These are phyloP conservation scores for Pseudomugil tenellus DNA, from an alignment of 2,797 vertebrate species.

Conservation along the genomic window DNA sequence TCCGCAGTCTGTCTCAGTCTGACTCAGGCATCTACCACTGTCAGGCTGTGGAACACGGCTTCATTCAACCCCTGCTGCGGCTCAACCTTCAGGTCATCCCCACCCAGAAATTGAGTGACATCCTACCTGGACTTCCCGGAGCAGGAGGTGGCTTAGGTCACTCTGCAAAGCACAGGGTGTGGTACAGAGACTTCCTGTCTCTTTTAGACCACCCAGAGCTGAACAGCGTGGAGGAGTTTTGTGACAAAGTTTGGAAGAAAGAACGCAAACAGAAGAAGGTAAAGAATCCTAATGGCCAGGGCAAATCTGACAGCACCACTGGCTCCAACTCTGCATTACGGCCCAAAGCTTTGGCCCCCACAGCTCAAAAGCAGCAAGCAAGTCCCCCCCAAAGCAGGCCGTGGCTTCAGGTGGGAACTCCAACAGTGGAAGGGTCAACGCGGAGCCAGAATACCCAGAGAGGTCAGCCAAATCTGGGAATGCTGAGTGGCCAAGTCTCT, in stretches of 20 bases:
- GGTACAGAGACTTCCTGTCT: conserved; percentile 98
- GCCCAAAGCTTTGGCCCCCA: conserved; percentile 61
- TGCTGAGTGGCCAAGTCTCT: conserved; percentile 45
- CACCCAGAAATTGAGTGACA: conserved; percentile 90
- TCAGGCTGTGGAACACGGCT: conserved; percentile 95
- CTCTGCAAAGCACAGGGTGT: conserved; percentile 91
- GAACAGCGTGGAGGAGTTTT: conserved; percentile 98
- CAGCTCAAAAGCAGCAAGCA: conserved; percentile 75
- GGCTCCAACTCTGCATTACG: conserved; percentile 31
- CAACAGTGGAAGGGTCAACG: conserved; percentile 45
- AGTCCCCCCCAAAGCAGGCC: conserved; percentile 58
- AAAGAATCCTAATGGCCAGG: conserved; percentile 73
- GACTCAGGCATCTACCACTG: conserved; percentile 93
- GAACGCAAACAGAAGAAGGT: conserved; percentile 93
- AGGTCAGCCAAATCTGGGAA: conserved; percentile 43
- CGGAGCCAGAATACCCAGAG: conserved; percentile 60
- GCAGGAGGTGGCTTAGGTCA: conserved; percentile 79
- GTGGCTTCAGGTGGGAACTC: conserved; percentile 61
- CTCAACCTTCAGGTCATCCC: conserved; percentile 96
- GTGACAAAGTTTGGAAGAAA: conserved; percentile 98
- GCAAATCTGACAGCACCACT: conserved; percentile 35
- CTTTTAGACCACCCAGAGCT: conserved; percentile 96
- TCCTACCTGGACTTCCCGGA: conserved; percentile 88
- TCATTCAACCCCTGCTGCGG: conserved; percentile 95
- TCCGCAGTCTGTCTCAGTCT: conserved; percentile 89